These are phyloP conservation scores for Hippocampus comes DNA, from an alignment of 2,113 vertebrate species.

Conservation along the genomic window DNA sequence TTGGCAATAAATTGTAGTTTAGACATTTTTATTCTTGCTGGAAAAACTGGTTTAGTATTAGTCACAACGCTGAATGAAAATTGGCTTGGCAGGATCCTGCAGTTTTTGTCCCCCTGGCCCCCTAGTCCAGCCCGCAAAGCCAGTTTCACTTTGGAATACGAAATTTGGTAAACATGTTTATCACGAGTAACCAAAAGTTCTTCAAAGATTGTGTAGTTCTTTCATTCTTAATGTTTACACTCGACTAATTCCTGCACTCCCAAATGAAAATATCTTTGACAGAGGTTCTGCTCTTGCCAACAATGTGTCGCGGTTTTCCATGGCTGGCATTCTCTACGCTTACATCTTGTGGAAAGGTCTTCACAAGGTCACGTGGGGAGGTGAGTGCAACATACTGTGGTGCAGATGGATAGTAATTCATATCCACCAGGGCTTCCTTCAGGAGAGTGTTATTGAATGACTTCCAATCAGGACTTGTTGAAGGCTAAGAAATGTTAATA, in stretches of 20 bases:
- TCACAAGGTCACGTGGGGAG: slow-evolving; percentile 82
- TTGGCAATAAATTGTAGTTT: not conserved
- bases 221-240: not conserved
- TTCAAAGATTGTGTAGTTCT: not conserved
- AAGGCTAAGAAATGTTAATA: too few relatives aligned
- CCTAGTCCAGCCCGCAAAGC: too few relatives aligned
- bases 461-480: not conserved
- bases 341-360: slow-evolving; percentile 80
- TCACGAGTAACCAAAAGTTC: too few relatives aligned
- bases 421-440: not conserved
- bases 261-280: slow-evolving; percentile 9
- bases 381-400: slow-evolving; percentile 56
- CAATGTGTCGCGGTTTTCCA: slow-evolving; percentile 74
- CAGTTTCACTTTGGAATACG: too few relatives aligned
- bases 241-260: not conserved
- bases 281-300: slow-evolving; percentile 87
- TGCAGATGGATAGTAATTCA: not conserved
- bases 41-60: not conserved
- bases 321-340: slow-evolving; percentile 71
- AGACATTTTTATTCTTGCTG: not conserved
- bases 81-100: too few relatives aligned
- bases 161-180: too few relatives aligned
- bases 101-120: too few relatives aligned
- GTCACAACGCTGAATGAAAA: too few relatives aligned
- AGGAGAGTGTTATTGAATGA: not conserved